Conservation (phyloP, 1,140 invertebrate genomes). For the Drosophila lacertosa region DNA sequence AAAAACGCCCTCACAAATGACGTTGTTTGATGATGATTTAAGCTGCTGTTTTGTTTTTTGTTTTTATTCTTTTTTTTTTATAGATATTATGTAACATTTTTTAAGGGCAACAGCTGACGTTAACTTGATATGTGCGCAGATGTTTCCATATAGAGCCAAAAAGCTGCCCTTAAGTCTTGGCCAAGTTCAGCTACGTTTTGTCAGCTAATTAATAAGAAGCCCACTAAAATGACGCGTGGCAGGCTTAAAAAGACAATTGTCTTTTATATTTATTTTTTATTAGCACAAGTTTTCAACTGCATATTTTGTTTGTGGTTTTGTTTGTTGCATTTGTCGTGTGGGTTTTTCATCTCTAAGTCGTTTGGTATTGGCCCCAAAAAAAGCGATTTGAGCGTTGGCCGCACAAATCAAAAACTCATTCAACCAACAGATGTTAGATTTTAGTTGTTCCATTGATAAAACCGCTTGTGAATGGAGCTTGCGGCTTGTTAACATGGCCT, state of each 20-base stretch:
- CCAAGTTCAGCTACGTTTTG: slow-evolving; percentile 21
- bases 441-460: slow-evolving; percentile 50
- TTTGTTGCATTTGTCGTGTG: slow-evolving; percentile 50
- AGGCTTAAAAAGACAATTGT: slow-evolving; percentile 2
- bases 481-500: slow-evolving; percentile 35
- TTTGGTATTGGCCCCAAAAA: slow-evolving; percentile 52
- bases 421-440: slow-evolving; percentile 13
- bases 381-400: slow-evolving; percentile 48
- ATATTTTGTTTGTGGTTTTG: slow-evolving; percentile 35
- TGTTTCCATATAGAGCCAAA: slow-evolving; percentile 11
- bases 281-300: slow-evolving; percentile 19
- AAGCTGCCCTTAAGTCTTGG: slow-evolving; percentile 34
- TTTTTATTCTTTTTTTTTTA: slow-evolving; percentile 18
- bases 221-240: slow-evolving; percentile 65
- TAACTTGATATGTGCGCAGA: slow-evolving; percentile 13
- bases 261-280: background rate
- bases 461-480: slow-evolving; percentile 44
- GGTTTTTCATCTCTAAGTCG: slow-evolving; percentile 15
- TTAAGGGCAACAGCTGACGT: slow-evolving; percentile 21
- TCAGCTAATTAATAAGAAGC: slow-evolving; percentile 62
- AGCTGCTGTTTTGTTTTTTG: slow-evolving; percentile 39
- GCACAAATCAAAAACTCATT: slow-evolving; percentile 47
- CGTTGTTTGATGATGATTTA: slow-evolving; percentile 46
- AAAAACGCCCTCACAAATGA: slow-evolving; percentile 42
- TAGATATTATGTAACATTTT: too few relatives aligned